A percentile compares a stretch with the other conserved stretches of the same genome.
Evolutionary conservation across 2,113 vertebrate species (phyloP).

Genomic region (Halcyon senegalensis): DNA sequence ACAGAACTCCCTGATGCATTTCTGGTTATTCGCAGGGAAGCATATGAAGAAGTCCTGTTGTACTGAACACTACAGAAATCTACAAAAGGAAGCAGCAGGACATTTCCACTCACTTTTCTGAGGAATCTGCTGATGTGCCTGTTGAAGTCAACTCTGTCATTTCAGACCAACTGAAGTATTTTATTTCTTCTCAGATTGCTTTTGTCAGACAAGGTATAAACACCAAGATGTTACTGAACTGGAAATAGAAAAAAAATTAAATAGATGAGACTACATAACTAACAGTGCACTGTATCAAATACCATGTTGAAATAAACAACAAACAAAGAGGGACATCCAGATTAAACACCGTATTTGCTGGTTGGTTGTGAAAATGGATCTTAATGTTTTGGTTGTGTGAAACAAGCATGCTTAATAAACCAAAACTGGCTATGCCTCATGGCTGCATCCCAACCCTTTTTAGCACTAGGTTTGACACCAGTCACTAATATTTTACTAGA

Average conservation of each 20-base stretch:
- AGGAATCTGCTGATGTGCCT: not conserved
- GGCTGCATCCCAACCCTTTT: not conserved
- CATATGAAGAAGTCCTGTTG: not conserved
- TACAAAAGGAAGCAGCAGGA: not conserved
- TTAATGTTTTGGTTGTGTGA: not conserved
- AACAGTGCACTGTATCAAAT: not conserved
- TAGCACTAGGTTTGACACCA: not conserved
- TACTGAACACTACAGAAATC: not conserved
- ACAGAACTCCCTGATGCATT: not conserved
- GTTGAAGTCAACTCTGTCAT: not conserved
- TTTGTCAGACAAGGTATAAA: not conserved
- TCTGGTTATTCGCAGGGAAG: not conserved
- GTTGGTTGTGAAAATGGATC: not conserved
- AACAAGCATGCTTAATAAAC: not conserved
- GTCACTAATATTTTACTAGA: not conserved
- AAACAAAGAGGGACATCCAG: not conserved
- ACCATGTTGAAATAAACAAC: not conserved
- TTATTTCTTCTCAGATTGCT: not conserved
- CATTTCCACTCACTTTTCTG: not conserved
- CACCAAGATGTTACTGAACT: not conserved
- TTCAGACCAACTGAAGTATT: not conserved
- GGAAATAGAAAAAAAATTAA: not conserved
- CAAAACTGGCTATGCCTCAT: not conserved
- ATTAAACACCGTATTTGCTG: not conserved
- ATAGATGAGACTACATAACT: not conserved